A percentile compares a stretch with the other conserved stretches of the same genome.
These are phyloP conservation scores for Lophotriccus pileatus DNA, from an alignment of 2,797 vertebrate species.

Conservation along the genomic window DNA sequence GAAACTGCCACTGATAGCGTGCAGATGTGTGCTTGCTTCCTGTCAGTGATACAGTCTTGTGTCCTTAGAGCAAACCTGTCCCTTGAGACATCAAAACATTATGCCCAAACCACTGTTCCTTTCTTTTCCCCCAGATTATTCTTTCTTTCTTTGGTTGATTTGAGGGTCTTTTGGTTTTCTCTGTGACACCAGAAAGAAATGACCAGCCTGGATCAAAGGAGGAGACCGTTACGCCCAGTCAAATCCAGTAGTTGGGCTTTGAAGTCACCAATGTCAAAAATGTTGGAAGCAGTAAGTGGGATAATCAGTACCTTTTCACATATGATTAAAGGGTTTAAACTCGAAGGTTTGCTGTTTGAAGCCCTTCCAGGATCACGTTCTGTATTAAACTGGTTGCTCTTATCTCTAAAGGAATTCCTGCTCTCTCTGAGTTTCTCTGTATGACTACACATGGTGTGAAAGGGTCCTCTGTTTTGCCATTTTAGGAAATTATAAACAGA, in stretches of 20 bases:
- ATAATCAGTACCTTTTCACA: neutral
- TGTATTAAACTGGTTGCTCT: neutral
- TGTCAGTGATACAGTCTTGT: neutral
- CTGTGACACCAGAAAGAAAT: neutral
- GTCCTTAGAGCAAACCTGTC: neutral
- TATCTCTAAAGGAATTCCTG: neutral
- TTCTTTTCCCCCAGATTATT: neutral
- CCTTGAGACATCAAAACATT: neutral
- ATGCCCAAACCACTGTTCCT: neutral
- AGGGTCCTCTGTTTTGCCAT: neutral
- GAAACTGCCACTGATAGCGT: rapidly evolving
- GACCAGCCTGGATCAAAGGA: neutral
- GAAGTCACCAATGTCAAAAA: neutral
- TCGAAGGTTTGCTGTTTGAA: neutral
- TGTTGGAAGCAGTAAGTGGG: neutral
- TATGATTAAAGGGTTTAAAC: neutral
- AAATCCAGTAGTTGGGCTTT: neutral
- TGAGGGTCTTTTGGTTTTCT: neutral
- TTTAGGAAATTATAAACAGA: neutral
- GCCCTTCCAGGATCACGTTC: neutral
- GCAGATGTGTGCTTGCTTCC: neutral
- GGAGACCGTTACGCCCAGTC: neutral
- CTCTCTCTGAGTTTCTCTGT: neutral
- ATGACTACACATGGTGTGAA: neutral
- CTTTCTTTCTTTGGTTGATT: neutral